Percentiles rank a stretch among this genome's conserved stretches.
Conservation (phyloP, 92 coral and sea anemone genomes). For the Ricordea florida region DNA sequence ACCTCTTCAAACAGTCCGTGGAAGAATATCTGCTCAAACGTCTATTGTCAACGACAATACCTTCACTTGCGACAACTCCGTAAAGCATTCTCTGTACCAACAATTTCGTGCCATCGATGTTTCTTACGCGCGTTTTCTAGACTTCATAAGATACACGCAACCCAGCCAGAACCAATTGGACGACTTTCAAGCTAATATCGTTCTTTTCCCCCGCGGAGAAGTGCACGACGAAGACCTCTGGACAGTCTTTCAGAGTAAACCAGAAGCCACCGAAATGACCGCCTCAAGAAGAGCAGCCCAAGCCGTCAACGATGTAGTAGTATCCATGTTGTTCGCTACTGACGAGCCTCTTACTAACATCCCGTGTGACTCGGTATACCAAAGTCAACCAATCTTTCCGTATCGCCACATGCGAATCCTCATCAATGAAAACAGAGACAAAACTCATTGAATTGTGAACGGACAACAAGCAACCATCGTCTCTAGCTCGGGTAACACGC, state of each 20-base stretch:
- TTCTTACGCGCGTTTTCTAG: not conserved
- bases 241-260: not conserved
- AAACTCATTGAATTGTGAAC: constrained; percentile 14
- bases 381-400: not conserved
- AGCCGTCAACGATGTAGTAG: not conserved
- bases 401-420: constrained; percentile 1
- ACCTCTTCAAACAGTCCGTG: not conserved
- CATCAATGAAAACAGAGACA: constrained; percentile 25
- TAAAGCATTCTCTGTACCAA: not conserved
- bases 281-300: not conserved
- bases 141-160: not conserved
- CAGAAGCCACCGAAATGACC: not conserved
- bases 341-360: not conserved
- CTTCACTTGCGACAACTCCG: not conserved
- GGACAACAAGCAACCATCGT: constrained; percentile 30
- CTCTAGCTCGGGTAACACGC: not conserved
- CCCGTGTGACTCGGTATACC: not conserved
- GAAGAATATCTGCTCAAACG: not conserved
- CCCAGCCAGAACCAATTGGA: not conserved
- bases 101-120: not conserved
- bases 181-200: not conserved
- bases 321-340: not conserved
- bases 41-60: not conserved
- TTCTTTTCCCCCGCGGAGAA: not conserved
- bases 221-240: not conserved